Evolutionary conservation across 2,113 vertebrate genomes (phyloP).

Genomic region (Xiphophorus couchianus): DNA sequence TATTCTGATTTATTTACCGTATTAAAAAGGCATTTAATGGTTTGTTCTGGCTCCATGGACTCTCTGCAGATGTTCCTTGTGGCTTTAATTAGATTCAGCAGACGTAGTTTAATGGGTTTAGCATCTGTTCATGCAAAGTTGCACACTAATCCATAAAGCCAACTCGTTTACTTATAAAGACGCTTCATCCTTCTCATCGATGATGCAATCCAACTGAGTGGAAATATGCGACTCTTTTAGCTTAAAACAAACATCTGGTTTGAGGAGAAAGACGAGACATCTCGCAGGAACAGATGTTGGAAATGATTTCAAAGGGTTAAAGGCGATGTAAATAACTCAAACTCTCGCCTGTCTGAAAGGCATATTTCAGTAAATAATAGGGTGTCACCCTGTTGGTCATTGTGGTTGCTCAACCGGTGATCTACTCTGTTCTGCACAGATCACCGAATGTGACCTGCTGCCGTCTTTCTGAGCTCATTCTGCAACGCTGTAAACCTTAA

Average conservation of each 20-base stretch:
- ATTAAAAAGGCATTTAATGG: not conserved
- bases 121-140: not conserved
- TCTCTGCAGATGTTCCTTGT: not conserved
- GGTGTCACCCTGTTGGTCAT: conserved; percentile 36
- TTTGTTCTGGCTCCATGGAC: conserved; percentile 6
- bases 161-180: not conserved
- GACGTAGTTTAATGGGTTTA: not conserved
- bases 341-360: not conserved
- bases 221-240: conserved; percentile 4
- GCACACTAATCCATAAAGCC: conserved; percentile 3
- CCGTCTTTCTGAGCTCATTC: conserved; percentile 19
- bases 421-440: conserved; percentile 50
- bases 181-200: not conserved
- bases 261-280: conserved; percentile 2
- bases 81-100: conserved; percentile 2
- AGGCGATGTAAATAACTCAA: conserved; percentile 22
- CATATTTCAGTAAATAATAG: conserved; percentile 22
- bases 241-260: conserved; percentile 2
- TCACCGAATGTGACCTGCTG: conserved; percentile 51
- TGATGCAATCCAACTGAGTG: not conserved
- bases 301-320: not conserved
- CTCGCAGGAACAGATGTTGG: not conserved
- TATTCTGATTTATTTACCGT: not conserved
- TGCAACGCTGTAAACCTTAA: not conserved
- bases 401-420: conserved; percentile 7